These are phyloP conservation scores for Thripadectes ignobilis DNA, from an alignment of 2,797 vertebrate species.

Conservation along the genomic window DNA sequence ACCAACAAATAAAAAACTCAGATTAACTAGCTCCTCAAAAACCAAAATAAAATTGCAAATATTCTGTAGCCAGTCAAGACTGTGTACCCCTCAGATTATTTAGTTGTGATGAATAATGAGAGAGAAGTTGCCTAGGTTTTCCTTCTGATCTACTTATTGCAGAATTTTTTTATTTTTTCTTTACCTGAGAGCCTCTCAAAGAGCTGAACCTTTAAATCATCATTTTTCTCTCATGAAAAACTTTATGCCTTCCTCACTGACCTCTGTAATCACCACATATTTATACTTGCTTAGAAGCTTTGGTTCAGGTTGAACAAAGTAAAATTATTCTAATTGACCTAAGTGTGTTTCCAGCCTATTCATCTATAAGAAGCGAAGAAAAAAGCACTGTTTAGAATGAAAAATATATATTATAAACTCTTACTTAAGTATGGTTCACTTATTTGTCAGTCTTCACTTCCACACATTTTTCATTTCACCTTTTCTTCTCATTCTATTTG, in stretches of 20 bases:
- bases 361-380: constrained; percentile 30
- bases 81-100: neutral
- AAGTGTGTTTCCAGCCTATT: constrained; percentile 60
- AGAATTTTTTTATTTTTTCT: neutral
- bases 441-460: neutral
- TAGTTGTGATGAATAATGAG: constrained; percentile 40
- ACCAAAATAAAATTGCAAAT: neutral
- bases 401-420: constrained; percentile 12
- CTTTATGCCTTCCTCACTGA: constrained; percentile 42
- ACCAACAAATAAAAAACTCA: neutral
- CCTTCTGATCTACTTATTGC: constrained; percentile 12
- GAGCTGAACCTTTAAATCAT: constrained; percentile 57
- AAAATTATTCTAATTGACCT: constrained; percentile 66
- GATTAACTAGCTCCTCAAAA: neutral
- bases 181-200: constrained; percentile 13
- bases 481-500: neutral
- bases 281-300: constrained; percentile 50
- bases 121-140: neutral
- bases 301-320: constrained; percentile 56
- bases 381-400: constrained; percentile 39
- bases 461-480: neutral
- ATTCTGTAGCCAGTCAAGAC: neutral
- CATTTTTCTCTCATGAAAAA: constrained; percentile 44
- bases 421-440: neutral
- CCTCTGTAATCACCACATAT: constrained; percentile 25